phyloP scores from a whole-genome alignment of 2,797 vertebrate genomes.

The Pseudopleuronectes americanus region DNA sequence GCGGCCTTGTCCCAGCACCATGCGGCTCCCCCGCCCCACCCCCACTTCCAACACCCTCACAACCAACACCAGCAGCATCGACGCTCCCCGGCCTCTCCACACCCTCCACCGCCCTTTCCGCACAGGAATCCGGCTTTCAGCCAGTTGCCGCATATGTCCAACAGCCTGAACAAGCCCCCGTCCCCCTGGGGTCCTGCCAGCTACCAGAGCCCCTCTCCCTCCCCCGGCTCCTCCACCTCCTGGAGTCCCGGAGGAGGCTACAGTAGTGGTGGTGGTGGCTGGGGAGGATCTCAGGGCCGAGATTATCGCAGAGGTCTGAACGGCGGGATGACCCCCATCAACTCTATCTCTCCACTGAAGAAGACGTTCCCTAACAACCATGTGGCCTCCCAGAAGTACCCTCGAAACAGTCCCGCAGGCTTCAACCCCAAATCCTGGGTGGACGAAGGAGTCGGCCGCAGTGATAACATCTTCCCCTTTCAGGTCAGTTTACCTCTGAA shows the following conservation, averaged over 20 bases:
- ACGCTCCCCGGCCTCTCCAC: constrained; percentile 96
- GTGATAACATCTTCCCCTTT: constrained; percentile 98
- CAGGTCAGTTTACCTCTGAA: constrained; percentile 87
- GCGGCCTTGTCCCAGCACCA: constrained; percentile 95
- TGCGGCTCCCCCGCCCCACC: constrained; percentile 90
- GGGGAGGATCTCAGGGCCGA: constrained; percentile 97
- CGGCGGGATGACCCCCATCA: constrained; percentile 96
- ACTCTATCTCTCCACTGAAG: constrained; percentile 98
- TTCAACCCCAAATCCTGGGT: constrained; percentile 99
- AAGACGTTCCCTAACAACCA: constrained; percentile 99
- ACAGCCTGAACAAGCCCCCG: constrained; percentile 97
- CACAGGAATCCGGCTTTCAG: constrained; percentile 95
- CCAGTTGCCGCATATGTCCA: constrained; percentile 98
- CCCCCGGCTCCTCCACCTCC: constrained; percentile 91
- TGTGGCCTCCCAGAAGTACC: constrained; percentile 97
- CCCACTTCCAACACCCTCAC: constrained; percentile 95
- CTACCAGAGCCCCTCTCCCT: constrained; percentile 98
- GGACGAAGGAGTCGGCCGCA: constrained; percentile 94
- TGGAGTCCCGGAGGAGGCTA: constrained; percentile 98
- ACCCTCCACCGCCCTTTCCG: constrained; percentile 87
- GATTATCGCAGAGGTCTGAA: constrained; percentile 97
- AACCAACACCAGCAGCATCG: constrained; percentile 98
- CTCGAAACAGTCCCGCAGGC: constrained; percentile 91
- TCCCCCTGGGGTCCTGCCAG: constrained; percentile 95
- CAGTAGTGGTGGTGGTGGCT: constrained; percentile 86